phyloP scores from a whole-genome alignment of 2,113 vertebrate genomes.

The Tricholaema leucomelas region DNA sequence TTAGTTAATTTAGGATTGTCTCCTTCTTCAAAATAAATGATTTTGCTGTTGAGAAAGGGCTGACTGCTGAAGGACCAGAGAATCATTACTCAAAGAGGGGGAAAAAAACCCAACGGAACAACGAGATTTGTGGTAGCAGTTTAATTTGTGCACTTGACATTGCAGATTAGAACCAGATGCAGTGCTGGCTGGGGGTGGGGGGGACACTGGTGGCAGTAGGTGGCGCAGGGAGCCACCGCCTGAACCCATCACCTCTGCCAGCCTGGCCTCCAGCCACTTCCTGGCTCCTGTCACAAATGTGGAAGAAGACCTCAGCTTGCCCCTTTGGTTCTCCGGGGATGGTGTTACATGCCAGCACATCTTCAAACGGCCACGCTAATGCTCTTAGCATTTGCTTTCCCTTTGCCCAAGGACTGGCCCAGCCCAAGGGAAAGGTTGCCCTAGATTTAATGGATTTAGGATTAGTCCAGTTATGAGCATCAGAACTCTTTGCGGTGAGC shows the following conservation, averaged over 20 bases:
- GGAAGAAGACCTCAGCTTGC: neutral
- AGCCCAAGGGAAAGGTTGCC: neutral
- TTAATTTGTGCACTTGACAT: conserved; percentile 75
- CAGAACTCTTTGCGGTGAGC: neutral
- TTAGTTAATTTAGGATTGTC: neutral
- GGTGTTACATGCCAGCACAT: neutral
- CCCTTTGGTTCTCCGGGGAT: neutral
- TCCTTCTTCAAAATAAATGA: neutral
- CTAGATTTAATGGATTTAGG: neutral
- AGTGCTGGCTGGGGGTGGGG: neutral
- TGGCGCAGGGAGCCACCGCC: conserved; percentile 61
- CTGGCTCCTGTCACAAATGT: neutral
- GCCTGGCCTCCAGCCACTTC: conserved; percentile 50
- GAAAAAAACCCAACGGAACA: neutral
- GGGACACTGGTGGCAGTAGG: conserved; percentile 56
- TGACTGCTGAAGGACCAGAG: neutral
- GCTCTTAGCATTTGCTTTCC: conserved; percentile 13
- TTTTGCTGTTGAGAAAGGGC: neutral
- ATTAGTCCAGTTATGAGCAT: neutral
- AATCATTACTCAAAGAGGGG: neutral
- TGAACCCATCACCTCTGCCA: conserved; percentile 47
- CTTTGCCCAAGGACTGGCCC: neutral
- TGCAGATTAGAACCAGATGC: conserved; percentile 75
- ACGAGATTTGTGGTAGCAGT: conserved; percentile 59
- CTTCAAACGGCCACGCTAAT: neutral